Conservation (phyloP, 2,797 vertebrate species). For the Neopelma chrysocephalum region DNA sequence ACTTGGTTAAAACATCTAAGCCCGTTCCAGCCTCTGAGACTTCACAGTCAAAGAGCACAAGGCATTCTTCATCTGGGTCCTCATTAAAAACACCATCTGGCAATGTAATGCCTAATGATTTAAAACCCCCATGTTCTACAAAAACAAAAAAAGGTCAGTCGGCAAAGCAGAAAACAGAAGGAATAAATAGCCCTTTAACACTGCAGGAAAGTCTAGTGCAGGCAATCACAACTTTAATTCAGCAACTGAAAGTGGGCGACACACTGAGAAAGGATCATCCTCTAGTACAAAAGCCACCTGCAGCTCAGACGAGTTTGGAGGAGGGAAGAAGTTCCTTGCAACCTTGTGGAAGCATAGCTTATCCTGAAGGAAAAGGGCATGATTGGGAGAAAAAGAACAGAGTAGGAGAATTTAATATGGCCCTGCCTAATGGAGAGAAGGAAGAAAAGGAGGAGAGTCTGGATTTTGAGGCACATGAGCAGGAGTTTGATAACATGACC, state of each 20-base stretch:
- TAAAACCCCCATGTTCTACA: not conserved
- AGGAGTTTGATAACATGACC: conserved; percentile 83
- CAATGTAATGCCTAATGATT: not conserved
- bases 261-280: conserved; percentile 2
- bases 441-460: conserved; percentile 1
- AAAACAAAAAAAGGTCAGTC: not conserved
- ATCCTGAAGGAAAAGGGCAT: not conserved
- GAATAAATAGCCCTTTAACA: conserved; percentile 38
- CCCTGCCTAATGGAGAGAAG: not conserved
- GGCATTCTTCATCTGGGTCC: not conserved
- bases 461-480: conserved; percentile 56
- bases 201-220: conserved; percentile 67
- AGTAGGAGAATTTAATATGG: not conserved
- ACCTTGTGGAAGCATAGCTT: not conserved
- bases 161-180: not conserved
- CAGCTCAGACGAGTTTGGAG: not conserved
- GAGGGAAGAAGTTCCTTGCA: not conserved
- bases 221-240: conserved; percentile 73
- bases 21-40: not conserved
- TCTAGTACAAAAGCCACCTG: not conserved
- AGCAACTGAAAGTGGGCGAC: conserved; percentile 33
- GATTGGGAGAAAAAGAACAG: not conserved
- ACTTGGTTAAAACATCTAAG: not conserved
- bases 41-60: conserved; percentile 37
- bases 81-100: not conserved